Evolutionary conservation across 2,888 invertebrate species (phyloP).

Genomic region (Agriopis aurantiaria): DNA sequence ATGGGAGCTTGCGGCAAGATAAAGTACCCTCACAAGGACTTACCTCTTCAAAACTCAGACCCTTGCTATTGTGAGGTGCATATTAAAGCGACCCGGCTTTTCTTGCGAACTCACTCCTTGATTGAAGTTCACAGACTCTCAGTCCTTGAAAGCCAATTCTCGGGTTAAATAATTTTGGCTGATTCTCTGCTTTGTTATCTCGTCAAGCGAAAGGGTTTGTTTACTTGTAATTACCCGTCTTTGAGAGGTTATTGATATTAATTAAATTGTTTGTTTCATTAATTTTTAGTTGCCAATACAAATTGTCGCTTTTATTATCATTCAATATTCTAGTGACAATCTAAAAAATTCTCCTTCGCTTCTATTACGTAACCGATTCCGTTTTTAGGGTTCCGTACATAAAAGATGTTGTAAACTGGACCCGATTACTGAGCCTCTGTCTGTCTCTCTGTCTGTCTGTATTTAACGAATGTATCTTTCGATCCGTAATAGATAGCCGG

Average conservation of each 20-base stretch:
- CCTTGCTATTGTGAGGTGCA: conserved; percentile 81
- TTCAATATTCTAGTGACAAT: too few species aligned
- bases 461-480: too few species aligned
- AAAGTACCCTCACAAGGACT: conserved; percentile 76
- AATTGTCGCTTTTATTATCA: background rate
- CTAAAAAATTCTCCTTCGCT: background rate
- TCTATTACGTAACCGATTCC: background rate
- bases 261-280: conserved; percentile 18
- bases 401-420: too few species aligned
- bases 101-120: conserved; percentile 73
- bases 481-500: too few species aligned
- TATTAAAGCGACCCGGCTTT: conserved; percentile 76
- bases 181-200: conserved; percentile 65
- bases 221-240: conserved; percentile 55
- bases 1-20: conserved; percentile 78
- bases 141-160: conserved; percentile 68
- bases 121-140: conserved; percentile 68
- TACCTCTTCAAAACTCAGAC: conserved; percentile 80
- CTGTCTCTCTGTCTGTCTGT: too few species aligned
- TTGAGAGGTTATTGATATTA: conserved; percentile 38
- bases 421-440: too few species aligned
- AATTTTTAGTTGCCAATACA: conserved; percentile 12
- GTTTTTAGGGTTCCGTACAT: background rate
- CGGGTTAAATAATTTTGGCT: conserved; percentile 70
- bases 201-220: conserved; percentile 52